Evolutionary conservation across 2,888 invertebrate genomes (phyloP).

Genomic region (Bombylius discolor): DNA sequence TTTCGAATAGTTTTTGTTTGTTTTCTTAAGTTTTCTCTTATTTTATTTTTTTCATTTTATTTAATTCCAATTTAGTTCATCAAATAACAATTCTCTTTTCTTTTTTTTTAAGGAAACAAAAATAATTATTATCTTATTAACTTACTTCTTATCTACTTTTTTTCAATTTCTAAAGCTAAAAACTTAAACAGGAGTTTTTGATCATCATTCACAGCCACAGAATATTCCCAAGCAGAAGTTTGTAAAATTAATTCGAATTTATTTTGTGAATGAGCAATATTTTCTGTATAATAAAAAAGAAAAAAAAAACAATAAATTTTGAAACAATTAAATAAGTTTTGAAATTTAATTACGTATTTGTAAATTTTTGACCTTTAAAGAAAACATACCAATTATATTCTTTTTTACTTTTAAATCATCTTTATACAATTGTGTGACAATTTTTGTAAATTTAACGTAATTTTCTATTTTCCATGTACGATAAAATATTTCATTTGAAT

Average conservation of each 20-base stretch:
- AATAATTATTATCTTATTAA: too few species aligned
- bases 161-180: constrained; percentile 22
- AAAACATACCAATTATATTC: constrained; percentile 24
- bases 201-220: constrained; percentile 23
- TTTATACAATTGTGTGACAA: constrained; percentile 21
- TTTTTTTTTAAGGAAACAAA: too few species aligned
- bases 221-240: constrained; percentile 28
- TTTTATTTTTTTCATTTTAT: too few species aligned
- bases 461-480: constrained; percentile 28
- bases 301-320: neutral
- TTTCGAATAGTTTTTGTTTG: too few species aligned
- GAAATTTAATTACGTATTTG: neutral
- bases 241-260: constrained; percentile 22
- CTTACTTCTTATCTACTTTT: neutral
- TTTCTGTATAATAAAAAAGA: constrained; percentile 16
- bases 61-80: too few species aligned
- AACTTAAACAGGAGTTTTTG: constrained; percentile 23
- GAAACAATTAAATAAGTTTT: too few species aligned
- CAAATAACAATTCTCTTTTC: too few species aligned
- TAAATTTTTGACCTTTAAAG: neutral
- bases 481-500: constrained; percentile 20
- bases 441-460: constrained; percentile 21
- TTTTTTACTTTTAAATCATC: constrained; percentile 24
- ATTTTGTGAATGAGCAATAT: constrained; percentile 25
- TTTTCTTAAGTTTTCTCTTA: too few species aligned